These are phyloP conservation scores for Acronicta psi DNA, from an alignment of 2,888 invertebrate species.

Conservation along the genomic window DNA sequence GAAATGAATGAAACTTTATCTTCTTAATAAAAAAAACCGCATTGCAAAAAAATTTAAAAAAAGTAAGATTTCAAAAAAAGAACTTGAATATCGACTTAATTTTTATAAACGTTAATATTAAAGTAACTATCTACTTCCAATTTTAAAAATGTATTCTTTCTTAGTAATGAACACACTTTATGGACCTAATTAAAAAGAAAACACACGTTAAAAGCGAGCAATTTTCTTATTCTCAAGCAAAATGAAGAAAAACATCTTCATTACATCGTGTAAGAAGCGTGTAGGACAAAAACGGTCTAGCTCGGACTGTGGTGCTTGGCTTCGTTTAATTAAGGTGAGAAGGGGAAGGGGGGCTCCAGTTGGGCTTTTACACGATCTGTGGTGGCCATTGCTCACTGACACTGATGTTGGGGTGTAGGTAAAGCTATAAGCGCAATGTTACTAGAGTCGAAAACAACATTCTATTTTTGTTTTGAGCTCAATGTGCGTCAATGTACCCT, in stretches of 20 bases:
- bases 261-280: constrained; percentile 36
- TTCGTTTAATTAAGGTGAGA: constrained; percentile 70
- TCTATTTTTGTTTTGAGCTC: too few relatives aligned
- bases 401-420: constrained; percentile 29
- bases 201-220: constrained; percentile 26
- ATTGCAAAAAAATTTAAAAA: too few relatives aligned
- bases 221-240: constrained; percentile 33
- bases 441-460: background rate
- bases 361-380: constrained; percentile 64
- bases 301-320: constrained; percentile 40
- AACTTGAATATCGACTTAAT: too few relatives aligned
- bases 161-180: background rate
- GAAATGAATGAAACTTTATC: too few relatives aligned
- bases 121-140: too few relatives aligned
- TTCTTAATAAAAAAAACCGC: too few relatives aligned
- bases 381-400: constrained; percentile 66
- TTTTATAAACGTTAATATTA: too few relatives aligned
- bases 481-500: too few relatives aligned
- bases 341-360: constrained; percentile 52
- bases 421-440: constrained; percentile 34
- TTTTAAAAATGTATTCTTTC: too few relatives aligned
- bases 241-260: constrained; percentile 49
- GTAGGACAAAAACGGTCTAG: constrained; percentile 38
- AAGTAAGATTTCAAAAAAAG: too few relatives aligned
- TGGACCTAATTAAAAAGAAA: constrained; percentile 37